A percentile compares a stretch with the other conserved stretches of the same genome.
Conservation (phyloP, 2,888 invertebrate species). For the Caenorhabditis sp. region DNA sequence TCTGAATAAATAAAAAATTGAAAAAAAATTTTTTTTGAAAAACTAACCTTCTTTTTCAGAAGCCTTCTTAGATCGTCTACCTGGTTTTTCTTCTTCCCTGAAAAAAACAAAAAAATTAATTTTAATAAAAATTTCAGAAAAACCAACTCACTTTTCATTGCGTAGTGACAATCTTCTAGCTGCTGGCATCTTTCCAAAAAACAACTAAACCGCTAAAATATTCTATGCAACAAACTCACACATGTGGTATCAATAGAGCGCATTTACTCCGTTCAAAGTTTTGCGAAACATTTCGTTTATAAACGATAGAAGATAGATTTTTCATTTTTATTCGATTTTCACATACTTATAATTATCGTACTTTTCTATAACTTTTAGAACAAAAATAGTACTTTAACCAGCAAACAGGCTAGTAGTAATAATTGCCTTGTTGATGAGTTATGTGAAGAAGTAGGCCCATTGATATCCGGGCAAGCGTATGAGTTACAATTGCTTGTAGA, state of each 20-base stretch:
- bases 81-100: neutral
- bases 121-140: neutral
- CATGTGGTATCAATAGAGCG: neutral
- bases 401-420: too few species aligned
- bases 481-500: slow-evolving; percentile 36
- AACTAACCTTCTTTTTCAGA: too few species aligned
- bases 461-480: slow-evolving; percentile 20
- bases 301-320: too few species aligned
- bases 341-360: too few species aligned
- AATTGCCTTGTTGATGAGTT: too few species aligned
- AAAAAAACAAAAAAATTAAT: neutral
- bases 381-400: too few species aligned
- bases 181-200: neutral
- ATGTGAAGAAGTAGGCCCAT: neutral
- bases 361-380: too few species aligned
- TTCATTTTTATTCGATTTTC: too few species aligned
- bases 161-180: neutral
- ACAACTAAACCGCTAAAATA: neutral
- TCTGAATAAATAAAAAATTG: too few species aligned
- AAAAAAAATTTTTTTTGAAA: too few species aligned
- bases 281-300: neutral
- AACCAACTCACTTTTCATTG: neutral
- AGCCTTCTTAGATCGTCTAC: too few species aligned
- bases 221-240: neutral
- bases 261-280: neutral